Conservation (phyloP, 1,140 invertebrate genomes). For the Drosophila nigromelanica region DNA sequence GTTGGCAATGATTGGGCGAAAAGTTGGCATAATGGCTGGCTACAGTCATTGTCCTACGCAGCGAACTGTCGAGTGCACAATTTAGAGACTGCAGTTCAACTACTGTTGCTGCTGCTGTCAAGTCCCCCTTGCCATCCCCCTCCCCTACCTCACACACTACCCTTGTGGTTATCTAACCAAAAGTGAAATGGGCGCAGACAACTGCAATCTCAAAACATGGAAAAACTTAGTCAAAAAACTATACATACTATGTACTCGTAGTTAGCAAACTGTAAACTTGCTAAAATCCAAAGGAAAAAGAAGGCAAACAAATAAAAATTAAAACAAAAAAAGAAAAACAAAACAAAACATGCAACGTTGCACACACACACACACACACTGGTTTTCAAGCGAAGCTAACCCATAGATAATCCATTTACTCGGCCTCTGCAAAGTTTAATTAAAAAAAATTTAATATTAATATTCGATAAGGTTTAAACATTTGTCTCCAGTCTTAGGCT, state of each 20-base stretch:
- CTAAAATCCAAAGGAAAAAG: conserved; percentile 55
- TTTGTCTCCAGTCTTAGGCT: neutral
- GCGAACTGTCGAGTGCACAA: conserved; percentile 28
- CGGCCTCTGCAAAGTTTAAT: neutral
- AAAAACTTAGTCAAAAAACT: conserved; percentile 61
- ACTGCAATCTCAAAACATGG: conserved; percentile 51
- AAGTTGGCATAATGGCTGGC: conserved; percentile 24
- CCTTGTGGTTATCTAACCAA: conserved; percentile 68
- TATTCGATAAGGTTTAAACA: neutral
- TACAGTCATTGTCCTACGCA: conserved; percentile 48
- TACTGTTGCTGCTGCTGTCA: conserved; percentile 8
- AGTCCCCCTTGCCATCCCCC: too few species aligned
- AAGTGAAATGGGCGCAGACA: conserved; percentile 67
- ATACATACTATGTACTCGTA: conserved; percentile 60
- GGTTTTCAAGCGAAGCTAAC: neutral
- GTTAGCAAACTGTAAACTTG: conserved; percentile 79
- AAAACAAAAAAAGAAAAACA: conserved; percentile 47
- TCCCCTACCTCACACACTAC: neutral
- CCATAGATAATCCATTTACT: neutral
- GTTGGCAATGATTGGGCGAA: conserved; percentile 48
- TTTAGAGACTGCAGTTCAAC: conserved; percentile 16
- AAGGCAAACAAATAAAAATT: conserved; percentile 52
- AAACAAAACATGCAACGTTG: conserved; percentile 48
- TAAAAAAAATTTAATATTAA: neutral
- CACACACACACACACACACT: conserved; percentile 16